These are phyloP conservation scores for Luperina testacea DNA, from an alignment of 2,888 invertebrate species.

Conservation along the genomic window DNA sequence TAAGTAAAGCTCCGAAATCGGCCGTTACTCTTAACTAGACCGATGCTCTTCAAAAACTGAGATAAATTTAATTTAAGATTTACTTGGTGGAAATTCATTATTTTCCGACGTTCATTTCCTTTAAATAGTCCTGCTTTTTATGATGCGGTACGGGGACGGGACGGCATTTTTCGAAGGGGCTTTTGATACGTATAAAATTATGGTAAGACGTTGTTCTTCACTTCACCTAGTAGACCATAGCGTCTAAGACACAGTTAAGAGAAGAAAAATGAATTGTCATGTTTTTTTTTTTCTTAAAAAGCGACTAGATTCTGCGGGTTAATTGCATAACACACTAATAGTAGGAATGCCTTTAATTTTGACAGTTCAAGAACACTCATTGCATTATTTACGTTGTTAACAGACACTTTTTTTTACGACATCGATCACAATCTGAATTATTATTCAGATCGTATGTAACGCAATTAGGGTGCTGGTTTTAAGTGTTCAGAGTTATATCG, in stretches of 20 bases:
- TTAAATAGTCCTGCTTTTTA: slow-evolving; percentile 49
- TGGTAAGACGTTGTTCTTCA: neutral
- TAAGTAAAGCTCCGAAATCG: slow-evolving; percentile 54
- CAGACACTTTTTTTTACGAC: no score
- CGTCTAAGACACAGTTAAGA: neutral
- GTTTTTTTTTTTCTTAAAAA: neutral
- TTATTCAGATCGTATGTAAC: no score
- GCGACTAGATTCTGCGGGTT: no score
- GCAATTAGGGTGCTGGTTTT: no score
- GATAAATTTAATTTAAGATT: slow-evolving; percentile 74
- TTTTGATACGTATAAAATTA: neutral
- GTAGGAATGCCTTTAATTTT: no score
- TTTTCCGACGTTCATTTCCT: slow-evolving; percentile 69
- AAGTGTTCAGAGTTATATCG: no score
- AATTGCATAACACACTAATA: no score
- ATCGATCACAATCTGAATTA: no score
- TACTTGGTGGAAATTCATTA: slow-evolving; percentile 71
- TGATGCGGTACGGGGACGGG: slow-evolving; percentile 35
- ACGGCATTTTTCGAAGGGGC: neutral
- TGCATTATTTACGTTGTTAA: no score
- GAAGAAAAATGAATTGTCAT: neutral
- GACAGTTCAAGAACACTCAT: no score
- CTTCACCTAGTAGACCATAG: neutral
- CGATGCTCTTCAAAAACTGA: slow-evolving; percentile 68
- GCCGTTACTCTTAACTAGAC: slow-evolving; percentile 66